Evolutionary conservation across 2,888 invertebrate genomes (phyloP).

Genomic region (Opisthograptis luteolata): DNA sequence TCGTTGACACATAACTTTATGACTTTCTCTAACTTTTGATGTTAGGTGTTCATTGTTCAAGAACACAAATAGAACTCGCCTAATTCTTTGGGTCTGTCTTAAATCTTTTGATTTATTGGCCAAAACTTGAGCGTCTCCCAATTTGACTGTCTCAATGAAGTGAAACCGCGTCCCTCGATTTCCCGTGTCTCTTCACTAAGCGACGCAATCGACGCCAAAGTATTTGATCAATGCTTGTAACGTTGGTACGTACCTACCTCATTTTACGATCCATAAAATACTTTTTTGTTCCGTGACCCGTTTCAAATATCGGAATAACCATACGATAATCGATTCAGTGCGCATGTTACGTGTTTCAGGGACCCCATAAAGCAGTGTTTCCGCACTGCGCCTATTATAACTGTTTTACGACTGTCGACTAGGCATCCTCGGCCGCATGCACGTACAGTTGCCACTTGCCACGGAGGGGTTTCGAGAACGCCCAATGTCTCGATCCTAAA

Average conservation of each 20-base stretch:
- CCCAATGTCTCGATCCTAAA: constrained; percentile 65
- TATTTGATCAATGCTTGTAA: constrained; percentile 63
- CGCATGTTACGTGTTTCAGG: constrained; percentile 74
- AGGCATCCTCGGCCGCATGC: constrained; percentile 63
- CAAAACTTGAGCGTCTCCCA: neutral
- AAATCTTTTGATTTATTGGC: constrained; percentile 5
- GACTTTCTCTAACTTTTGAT: constrained; percentile 28
- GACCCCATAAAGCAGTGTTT: constrained; percentile 73
- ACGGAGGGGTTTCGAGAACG: constrained; percentile 56
- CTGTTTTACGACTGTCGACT: constrained; percentile 69
- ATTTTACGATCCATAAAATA: constrained; percentile 67
- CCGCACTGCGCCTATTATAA: constrained; percentile 78
- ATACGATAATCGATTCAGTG: constrained; percentile 73
- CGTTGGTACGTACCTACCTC: constrained; percentile 46
- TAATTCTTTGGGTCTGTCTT: constrained; percentile 24
- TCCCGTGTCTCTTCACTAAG: constrained; percentile 32
- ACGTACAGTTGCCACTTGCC: constrained; percentile 57
- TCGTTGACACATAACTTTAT: constrained; percentile 42
- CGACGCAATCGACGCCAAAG: constrained; percentile 43
- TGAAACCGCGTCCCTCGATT: constrained; percentile 31
- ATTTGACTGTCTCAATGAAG: constrained; percentile 6
- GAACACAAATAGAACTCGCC: constrained; percentile 45
- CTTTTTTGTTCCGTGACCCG: constrained; percentile 66
- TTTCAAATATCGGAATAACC: constrained; percentile 67
- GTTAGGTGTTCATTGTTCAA: constrained; percentile 21